Conservation (phyloP, 2,113 vertebrate species). For the Asarcornis scutulata region DNA sequence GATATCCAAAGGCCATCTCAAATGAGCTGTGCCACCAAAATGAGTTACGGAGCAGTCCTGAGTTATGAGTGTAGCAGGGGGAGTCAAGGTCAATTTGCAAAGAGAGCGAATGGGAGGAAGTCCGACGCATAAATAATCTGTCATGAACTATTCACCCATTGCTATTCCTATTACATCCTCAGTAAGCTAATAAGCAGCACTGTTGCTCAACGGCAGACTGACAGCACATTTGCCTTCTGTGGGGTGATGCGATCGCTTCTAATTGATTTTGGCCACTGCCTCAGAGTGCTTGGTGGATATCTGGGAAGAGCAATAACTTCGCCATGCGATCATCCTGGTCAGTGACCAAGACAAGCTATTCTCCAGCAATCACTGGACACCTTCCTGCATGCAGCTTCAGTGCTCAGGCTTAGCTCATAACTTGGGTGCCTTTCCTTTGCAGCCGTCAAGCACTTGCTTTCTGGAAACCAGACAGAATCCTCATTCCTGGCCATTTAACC, state of each 20-base stretch:
- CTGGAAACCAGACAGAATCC: neutral
- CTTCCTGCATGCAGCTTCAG: neutral
- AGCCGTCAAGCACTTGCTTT: neutral
- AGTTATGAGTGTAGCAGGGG: neutral
- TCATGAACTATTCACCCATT: neutral
- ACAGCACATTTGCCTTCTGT: neutral
- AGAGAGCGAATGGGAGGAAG: neutral
- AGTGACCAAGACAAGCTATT: conserved; percentile 55
- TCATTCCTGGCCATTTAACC: neutral
- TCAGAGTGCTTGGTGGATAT: neutral
- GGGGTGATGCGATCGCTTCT: neutral
- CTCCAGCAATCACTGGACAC: conserved; percentile 38
- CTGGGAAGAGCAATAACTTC: conserved; percentile 65
- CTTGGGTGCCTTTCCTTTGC: neutral
- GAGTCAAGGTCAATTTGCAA: conserved; percentile 32
- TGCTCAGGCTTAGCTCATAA: neutral
- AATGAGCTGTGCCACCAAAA: neutral
- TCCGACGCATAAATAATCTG: neutral
- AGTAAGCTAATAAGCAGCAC: neutral
- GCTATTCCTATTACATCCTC: neutral
- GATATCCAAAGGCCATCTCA: neutral
- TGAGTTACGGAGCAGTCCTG: neutral
- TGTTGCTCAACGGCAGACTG: neutral
- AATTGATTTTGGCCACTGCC: conserved; percentile 42
- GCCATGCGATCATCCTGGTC: conserved; percentile 69